Evolutionary conservation across 1,140 invertebrate genomes (phyloP), one percentile per base, ranked within the genome.

Genomic region (Brachionus koreanus): DNA sequence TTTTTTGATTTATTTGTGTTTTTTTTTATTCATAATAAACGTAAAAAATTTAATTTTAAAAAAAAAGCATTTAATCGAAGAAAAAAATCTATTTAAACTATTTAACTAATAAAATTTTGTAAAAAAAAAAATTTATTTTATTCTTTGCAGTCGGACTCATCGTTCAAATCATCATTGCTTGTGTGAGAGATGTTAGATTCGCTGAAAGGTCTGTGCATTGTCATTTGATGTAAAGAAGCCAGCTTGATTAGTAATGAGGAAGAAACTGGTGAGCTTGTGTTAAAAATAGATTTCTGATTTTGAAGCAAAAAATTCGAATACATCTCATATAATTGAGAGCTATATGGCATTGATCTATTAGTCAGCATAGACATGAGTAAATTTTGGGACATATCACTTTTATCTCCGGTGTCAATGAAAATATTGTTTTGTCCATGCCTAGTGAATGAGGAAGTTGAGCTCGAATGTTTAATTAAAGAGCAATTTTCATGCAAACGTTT

Each of bases 331-430:
- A 69, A 69, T 39, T 69, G 33, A 6, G 37, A 69, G n/a, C 35
- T 33, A 19, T 39, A 13, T n/a, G 19, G 37, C 29, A 69, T 39
- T n/a, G 33, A 39, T 19, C 65, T 19, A 69, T 39, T 39, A 16
- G 12, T n/a, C 13, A 69, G 19, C 33, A 69, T 13, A 39, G 65
- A 69, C 37, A 39, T 39, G 2, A 69, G 16, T 10, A 69, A 37
- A 69, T 69, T 69, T 37, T 39, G 65, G 1, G 13, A 39, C 33
- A 37, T 1, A 19, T 69, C 65, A 9, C n/a, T 42, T 69, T 69
- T 69, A 16, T 69, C 35, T 69, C 12, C 37, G 33, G 65, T 69
- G 65, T 69, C 65, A 6, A 69, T 39, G n/a, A 69, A 69, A 23
- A 69, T 69, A 19, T 42, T 69, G 13, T 69, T 33, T 33, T 69